A percentile compares a stretch with the other conserved stretches of the same genome.
phyloP scores from a whole-genome alignment of 2,797 vertebrate species.

The Gephyroberyx darwinii region DNA sequence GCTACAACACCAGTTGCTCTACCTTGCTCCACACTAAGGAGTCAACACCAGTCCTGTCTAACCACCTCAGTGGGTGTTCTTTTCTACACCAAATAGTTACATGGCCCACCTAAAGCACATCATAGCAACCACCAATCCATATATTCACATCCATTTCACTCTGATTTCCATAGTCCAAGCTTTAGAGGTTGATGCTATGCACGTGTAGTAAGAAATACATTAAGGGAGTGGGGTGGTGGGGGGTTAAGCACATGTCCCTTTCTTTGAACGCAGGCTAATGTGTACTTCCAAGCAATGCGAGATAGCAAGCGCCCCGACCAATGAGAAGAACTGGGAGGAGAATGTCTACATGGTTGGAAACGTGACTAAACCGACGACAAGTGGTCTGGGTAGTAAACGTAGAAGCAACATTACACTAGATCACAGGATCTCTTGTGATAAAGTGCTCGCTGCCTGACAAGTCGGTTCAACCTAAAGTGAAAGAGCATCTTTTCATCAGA shows the following conservation, averaged over 20 bases:
- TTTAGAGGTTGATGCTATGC: neutral
- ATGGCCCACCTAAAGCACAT: neutral
- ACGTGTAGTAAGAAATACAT: neutral
- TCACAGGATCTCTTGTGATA: too few relatives aligned
- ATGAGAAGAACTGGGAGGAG: constrained; percentile 63
- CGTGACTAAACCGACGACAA: constrained; percentile 60
- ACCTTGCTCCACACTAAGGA: neutral
- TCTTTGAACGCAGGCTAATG: constrained; percentile 7
- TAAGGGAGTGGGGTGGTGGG: neutral
- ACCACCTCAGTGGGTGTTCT: neutral
- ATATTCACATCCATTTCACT: neutral
- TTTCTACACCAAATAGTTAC: neutral
- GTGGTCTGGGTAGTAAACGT: neutral
- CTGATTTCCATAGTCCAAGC: neutral
- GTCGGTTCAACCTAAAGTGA: neutral
- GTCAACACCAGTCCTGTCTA: neutral
- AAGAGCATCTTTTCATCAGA: neutral
- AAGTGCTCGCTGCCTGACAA: too few relatives aligned
- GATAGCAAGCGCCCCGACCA: constrained; percentile 39
- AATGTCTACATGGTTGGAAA: constrained; percentile 49
- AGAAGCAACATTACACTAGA: too few relatives aligned
- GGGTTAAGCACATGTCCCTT: constrained; percentile 4
- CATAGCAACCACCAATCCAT: neutral
- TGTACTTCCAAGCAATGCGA: constrained; percentile 2
- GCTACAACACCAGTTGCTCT: neutral